These are phyloP conservation scores for Drosophila burlai DNA, from an alignment of 1,140 invertebrate species.

Conservation along the genomic window DNA sequence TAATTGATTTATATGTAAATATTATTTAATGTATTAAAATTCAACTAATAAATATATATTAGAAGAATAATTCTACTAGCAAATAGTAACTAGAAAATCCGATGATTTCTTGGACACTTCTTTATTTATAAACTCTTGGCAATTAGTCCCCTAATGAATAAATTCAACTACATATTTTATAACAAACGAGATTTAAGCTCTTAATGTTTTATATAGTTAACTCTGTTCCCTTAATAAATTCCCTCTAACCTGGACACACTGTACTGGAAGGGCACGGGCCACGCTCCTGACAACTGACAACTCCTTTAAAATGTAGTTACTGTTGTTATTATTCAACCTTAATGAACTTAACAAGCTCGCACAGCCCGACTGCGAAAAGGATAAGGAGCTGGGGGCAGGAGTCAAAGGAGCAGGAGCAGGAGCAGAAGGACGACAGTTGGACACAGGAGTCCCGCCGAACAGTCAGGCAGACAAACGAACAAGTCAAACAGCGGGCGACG, in stretches of 20 bases:
- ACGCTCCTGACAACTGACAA: constrained; percentile 65
- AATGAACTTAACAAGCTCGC: constrained; percentile 82
- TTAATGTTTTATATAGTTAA: no score
- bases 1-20: no score
- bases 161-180: not conserved
- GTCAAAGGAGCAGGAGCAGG: not conserved
- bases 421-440: constrained; percentile 40
- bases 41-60: not conserved
- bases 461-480: constrained; percentile 47
- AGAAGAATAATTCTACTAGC: no score
- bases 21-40: no score
- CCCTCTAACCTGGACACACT: not conserved
- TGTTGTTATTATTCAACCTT: constrained; percentile 83
- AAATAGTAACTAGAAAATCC: no score
- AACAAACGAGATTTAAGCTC: not conserved
- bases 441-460: constrained; percentile 51
- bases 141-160: not conserved
- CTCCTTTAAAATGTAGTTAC: constrained; percentile 83
- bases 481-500: constrained; percentile 45
- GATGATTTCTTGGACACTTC: not conserved
- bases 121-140: not conserved
- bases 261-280: constrained; percentile 36
- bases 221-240: not conserved
- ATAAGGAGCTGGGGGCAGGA: constrained; percentile 28
- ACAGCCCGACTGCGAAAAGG: constrained; percentile 47